A percentile compares a stretch with the other conserved stretches of the same genome.
These are phyloP conservation scores for Tympanuchus pallidicinctus DNA, from an alignment of 2,113 vertebrate species.

Conservation along the genomic window DNA sequence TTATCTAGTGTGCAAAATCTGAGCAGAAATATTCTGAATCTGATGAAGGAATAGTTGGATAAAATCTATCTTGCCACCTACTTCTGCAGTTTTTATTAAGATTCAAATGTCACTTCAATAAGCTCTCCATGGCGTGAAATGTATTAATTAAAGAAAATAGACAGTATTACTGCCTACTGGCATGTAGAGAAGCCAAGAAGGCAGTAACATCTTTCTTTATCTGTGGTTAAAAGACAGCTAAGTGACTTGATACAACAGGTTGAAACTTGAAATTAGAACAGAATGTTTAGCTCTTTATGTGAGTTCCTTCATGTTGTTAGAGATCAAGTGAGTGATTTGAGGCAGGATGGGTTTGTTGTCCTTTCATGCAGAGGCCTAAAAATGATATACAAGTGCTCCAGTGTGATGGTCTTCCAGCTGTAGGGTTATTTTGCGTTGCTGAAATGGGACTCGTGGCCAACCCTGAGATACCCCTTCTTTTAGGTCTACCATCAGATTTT, in stretches of 20 bases:
- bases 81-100: not conserved
- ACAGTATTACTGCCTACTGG: not conserved
- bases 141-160: not conserved
- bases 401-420: not conserved
- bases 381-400: not conserved
- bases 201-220: not conserved
- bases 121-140: not conserved
- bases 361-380: not conserved
- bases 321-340: not conserved
- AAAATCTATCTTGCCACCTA: not conserved
- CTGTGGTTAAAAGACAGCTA: not conserved
- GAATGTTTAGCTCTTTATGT: accelerated
- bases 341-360: not conserved
- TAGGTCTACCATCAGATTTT: not conserved
- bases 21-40: not conserved
- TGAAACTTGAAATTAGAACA: not conserved
- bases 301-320: not conserved
- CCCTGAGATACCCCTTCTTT: not conserved
- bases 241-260: not conserved
- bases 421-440: not conserved
- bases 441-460: not conserved
- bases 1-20: not conserved
- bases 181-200: not conserved
- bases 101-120: conserved; percentile 1
- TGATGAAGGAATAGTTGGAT: not conserved